Percentiles rank a stretch among this genome's conserved stretches.
phyloP scores from a whole-genome alignment of 2,888 invertebrate species.

The Stegana nigrithorax region DNA sequence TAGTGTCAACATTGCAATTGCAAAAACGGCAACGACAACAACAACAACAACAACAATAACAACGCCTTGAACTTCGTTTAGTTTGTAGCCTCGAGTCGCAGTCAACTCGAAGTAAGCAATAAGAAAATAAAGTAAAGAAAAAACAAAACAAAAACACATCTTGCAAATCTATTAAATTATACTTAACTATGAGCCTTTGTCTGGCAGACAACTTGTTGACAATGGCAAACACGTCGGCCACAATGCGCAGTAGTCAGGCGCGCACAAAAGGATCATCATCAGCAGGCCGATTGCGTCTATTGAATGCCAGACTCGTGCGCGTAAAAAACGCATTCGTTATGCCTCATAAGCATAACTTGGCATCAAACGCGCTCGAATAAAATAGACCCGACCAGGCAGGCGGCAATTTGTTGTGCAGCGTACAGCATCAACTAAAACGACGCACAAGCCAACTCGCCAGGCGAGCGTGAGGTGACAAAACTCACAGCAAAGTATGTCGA shows the following conservation, averaged over 20 bases:
- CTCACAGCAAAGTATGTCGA: too few relatives aligned
- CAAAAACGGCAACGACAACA: not conserved
- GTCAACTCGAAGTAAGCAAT: too few relatives aligned
- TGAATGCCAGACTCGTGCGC: not conserved
- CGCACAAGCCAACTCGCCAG: too few relatives aligned
- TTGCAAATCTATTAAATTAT: conserved; percentile 45
- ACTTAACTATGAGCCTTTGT: conserved; percentile 57
- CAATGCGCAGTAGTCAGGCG: conserved; percentile 12
- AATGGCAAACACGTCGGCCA: conserved; percentile 21
- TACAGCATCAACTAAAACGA: too few relatives aligned
- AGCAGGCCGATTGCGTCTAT: too few relatives aligned
- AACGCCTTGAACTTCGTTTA: conserved; percentile 2
- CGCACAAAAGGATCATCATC: conserved; percentile 18
- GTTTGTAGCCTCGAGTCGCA: not conserved
- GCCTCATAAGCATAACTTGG: conserved; percentile 10
- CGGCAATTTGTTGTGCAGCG: too few relatives aligned
- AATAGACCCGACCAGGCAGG: too few relatives aligned
- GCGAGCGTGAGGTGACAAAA: too few relatives aligned
- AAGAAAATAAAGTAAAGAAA: too few relatives aligned
- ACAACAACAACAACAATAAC: too few relatives aligned
- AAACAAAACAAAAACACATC: too few relatives aligned
- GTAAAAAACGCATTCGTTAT: conserved; percentile 18
- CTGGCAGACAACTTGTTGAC: conserved; percentile 24
- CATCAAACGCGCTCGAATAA: too few relatives aligned
- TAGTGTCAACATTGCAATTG: conserved; percentile 44